These are phyloP conservation scores for Pelobates cultripes DNA, from an alignment of 2,797 vertebrate species.

Conservation along the genomic window DNA sequence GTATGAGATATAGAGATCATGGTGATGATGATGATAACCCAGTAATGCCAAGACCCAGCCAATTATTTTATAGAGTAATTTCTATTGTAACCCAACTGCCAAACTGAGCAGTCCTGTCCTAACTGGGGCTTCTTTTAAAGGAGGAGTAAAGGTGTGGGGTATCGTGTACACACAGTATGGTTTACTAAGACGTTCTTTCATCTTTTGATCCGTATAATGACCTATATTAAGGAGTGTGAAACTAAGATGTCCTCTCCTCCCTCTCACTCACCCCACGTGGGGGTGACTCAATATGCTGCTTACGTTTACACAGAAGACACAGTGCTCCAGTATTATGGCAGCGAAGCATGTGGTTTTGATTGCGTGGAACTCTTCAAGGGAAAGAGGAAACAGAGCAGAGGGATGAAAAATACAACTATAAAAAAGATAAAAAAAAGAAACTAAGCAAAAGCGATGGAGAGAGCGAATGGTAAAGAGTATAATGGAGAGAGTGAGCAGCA, in stretches of 20 bases:
- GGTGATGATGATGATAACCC: too few species aligned
- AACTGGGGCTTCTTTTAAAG: too few species aligned
- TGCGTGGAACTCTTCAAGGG: slow-evolving; percentile 31
- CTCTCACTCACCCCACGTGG: slow-evolving; percentile 13
- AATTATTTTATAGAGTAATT: too few species aligned
- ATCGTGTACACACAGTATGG: neutral
- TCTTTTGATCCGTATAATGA: neutral
- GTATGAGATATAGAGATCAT: too few species aligned
- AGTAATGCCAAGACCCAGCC: too few species aligned
- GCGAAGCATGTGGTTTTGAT: slow-evolving; percentile 52
- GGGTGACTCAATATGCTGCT: slow-evolving; percentile 19
- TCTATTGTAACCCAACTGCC: too few species aligned
- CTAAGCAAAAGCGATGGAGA: slow-evolving; percentile 45
- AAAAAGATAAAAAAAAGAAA: slow-evolving; percentile 10
- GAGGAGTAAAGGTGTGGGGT: neutral
- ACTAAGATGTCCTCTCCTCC: slow-evolving; percentile 12
- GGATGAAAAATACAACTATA: neutral
- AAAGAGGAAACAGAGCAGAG: slow-evolving; percentile 9
- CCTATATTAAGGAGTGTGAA: slow-evolving; percentile 5
- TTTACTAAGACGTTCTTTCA: neutral
- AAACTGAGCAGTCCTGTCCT: too few species aligned
- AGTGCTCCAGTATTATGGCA: slow-evolving; percentile 23
- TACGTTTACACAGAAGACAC: slow-evolving; percentile 10
- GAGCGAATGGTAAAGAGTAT: slow-evolving; percentile 25
- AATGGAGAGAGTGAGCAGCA: slow-evolving; percentile 26